These are phyloP conservation scores for Sinocyclocheilus maitianheensis DNA, from an alignment of 2,113 vertebrate species.

Conservation along the genomic window DNA sequence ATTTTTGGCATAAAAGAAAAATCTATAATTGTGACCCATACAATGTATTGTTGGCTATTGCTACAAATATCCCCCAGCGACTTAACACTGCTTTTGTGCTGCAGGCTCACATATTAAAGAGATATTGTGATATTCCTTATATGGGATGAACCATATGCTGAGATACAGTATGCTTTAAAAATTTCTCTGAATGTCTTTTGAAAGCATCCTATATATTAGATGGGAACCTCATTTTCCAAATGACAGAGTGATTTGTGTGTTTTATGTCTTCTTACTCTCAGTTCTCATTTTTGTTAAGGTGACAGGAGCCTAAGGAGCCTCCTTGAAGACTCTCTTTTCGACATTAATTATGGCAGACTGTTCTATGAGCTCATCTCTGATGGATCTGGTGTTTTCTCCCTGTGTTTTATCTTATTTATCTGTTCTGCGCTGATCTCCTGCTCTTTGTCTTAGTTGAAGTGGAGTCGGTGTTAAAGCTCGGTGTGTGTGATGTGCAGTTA, in stretches of 20 bases:
- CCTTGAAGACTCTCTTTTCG: background rate
- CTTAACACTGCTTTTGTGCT: too few relatives aligned
- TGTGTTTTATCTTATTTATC: too few relatives aligned
- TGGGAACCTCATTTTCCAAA: background rate
- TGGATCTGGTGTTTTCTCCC: too few relatives aligned
- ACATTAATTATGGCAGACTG: conserved; percentile 40
- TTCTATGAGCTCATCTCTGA: background rate
- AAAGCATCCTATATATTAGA: background rate
- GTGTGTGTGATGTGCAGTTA: too few relatives aligned
- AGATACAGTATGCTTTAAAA: background rate
- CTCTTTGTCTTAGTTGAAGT: too few relatives aligned
- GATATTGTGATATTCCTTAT: background rate
- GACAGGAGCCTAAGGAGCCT: background rate
- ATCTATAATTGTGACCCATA: too few relatives aligned
- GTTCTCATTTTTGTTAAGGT: background rate
- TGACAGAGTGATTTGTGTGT: background rate
- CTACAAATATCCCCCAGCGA: too few relatives aligned
- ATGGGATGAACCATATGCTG: background rate
- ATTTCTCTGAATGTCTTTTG: background rate
- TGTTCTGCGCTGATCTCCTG: too few relatives aligned
- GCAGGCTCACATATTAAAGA: background rate
- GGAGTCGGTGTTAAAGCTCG: too few relatives aligned
- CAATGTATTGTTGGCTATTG: too few relatives aligned
- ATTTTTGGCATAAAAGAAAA: too few relatives aligned
- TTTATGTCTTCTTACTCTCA: background rate